phyloP scores from a whole-genome alignment of 2,797 vertebrate species.

The Cyclura pinguis region DNA sequence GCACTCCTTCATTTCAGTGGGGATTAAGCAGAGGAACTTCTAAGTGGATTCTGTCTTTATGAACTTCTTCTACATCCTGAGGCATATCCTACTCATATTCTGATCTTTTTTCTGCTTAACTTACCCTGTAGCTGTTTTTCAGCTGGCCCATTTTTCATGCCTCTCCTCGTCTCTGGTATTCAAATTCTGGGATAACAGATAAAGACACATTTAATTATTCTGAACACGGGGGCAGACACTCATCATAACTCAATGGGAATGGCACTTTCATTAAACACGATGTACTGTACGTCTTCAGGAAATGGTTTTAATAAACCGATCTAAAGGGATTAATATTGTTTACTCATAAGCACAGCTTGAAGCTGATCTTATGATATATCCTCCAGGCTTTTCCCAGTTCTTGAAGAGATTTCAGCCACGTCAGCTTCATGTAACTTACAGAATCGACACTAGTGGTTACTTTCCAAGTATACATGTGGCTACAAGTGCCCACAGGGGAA shows the following conservation, averaged over 20 bases:
- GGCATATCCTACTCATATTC: constrained; percentile 15
- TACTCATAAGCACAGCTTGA: constrained; percentile 60
- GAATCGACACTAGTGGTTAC: constrained; percentile 60
- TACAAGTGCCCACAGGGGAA: constrained; percentile 61
- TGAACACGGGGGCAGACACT: constrained; percentile 52
- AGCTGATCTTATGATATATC: constrained; percentile 57
- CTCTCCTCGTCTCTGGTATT: constrained; percentile 17
- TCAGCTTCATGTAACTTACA: constrained; percentile 69
- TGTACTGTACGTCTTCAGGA: constrained; percentile 67
- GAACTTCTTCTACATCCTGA: constrained; percentile 26
- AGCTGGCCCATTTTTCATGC: constrained; percentile 42
- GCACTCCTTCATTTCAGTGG: background rate
- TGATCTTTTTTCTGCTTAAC: constrained; percentile 12
- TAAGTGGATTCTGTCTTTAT: constrained; percentile 2
- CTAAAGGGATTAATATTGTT: constrained; percentile 75
- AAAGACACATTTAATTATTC: constrained; percentile 70
- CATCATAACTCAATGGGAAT: constrained; percentile 67
- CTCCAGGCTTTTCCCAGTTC: constrained; percentile 58
- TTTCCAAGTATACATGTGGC: constrained; percentile 51
- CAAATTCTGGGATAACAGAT: constrained; percentile 44
- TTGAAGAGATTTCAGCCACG: constrained; percentile 50
- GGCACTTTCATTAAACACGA: constrained; percentile 74
- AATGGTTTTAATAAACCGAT: constrained; percentile 70
- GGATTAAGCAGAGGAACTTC: background rate
- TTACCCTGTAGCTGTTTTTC: background rate